These are phyloP conservation scores for Sebastiscus albofasciatus DNA, from an alignment of 2,797 vertebrate genomes.

Conservation along the genomic window DNA sequence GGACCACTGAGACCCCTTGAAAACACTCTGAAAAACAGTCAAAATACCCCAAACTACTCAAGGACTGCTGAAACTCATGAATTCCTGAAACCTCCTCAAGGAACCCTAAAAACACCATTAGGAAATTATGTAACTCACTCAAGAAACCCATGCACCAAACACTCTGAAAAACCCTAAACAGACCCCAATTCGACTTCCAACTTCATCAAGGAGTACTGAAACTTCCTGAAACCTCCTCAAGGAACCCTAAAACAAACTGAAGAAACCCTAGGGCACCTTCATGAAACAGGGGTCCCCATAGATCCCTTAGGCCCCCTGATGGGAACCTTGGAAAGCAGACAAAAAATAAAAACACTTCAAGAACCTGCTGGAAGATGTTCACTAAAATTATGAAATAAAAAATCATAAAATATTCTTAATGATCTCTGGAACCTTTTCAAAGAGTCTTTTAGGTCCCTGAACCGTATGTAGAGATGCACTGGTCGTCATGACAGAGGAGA, in stretches of 20 bases:
- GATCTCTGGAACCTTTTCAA: neutral
- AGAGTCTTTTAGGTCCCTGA: neutral
- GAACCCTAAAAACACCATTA: neutral
- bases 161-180: neutral
- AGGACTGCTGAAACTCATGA: too few species aligned
- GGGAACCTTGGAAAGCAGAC: neutral
- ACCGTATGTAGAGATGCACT: neutral
- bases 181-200: neutral
- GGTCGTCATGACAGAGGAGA: neutral
- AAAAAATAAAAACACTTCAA: neutral
- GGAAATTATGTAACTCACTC: neutral
- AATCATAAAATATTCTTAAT: neutral
- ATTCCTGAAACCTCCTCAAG: neutral
- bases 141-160: neutral
- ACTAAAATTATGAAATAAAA: neutral
- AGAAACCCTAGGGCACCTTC: neutral
- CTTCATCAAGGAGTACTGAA: neutral
- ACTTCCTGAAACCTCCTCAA: neutral
- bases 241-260: neutral
- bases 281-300: too few species aligned
- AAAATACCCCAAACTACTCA: neutral
- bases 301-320: neutral
- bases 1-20: neutral
- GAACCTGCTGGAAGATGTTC: neutral
- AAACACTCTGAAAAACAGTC: too few species aligned